Evolutionary conservation across 2,797 vertebrate species (phyloP), one percentile per base, ranked within the genome.

Genomic region (Crenuchus spilurus): DNA sequence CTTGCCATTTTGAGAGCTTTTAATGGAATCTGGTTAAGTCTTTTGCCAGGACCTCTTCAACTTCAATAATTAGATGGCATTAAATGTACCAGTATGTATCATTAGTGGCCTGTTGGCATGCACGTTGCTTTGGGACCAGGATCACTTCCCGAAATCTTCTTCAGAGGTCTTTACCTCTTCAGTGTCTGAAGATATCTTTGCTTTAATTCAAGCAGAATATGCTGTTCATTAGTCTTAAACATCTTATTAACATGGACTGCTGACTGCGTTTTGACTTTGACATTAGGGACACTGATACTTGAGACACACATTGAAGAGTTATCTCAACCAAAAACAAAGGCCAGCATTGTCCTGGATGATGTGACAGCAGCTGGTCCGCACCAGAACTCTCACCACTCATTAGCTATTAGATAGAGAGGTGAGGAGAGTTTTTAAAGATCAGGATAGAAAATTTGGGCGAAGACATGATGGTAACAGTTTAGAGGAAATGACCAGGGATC

Each of bases 41-140:
- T 83, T 87, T 22, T 62, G 51, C 52, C 73, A 61, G 72, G 84
- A 87, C 81, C 86, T 79, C 61, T 75, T 88, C 76, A 85, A 86
- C 83, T 88, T 89, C 87, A 90, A 83, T 83, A 85, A 91, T 91
- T 88, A 87, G 78, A 84, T 74, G 77, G 88, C 84, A 84, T 83
- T 65, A 83, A 84, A 84, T 84, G 80, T 77, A 84, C 79, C 81
- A 81, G 79, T 80, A 76, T 57, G 77, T 87, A 76, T 82, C 79
- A 87, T 90, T 82, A 87, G 70, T 55, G 86, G 83, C 78, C 82
- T 82, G 83, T 82, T 84, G 84, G 86, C 80, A 84, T 80, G 80
- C 76, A 73, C 46, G 82, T 71, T 79, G 83, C 84, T 5, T 20
- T 44, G 83, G 84, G 87, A 83, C 79, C 35, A 54, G 2, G 72